Evolutionary conservation across 2,113 vertebrate genomes (phyloP).

Genomic region (Passer montanus): DNA sequence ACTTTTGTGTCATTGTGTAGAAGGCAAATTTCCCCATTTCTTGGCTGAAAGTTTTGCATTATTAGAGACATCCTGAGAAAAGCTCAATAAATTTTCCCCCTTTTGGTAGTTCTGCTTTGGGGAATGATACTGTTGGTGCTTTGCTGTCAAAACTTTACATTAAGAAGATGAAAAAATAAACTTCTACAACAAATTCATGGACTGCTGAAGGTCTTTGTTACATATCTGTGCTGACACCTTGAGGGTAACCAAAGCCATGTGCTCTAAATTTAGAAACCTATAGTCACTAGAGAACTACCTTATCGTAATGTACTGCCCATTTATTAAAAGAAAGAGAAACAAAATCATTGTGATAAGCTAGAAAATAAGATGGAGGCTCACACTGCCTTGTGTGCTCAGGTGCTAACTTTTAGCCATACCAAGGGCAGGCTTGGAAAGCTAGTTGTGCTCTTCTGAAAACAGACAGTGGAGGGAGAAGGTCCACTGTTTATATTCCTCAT

Average conservation of each 20-base stretch:
- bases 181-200: not conserved
- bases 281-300: not conserved
- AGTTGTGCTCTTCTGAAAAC: not conserved
- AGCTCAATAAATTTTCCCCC: not conserved
- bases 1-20: not conserved
- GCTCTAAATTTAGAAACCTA: not conserved
- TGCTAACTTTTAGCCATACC: not conserved
- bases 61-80: not conserved
- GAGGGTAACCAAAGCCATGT: not conserved
- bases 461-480: not conserved
- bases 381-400: not conserved
- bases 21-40: not conserved
- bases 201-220: not conserved
- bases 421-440: not conserved
- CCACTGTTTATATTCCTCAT: not conserved
- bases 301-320: not conserved
- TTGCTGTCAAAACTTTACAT: not conserved
- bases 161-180: not conserved
- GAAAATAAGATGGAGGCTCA: not conserved
- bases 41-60: not conserved
- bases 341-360: not conserved
- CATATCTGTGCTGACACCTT: slow-evolving; percentile 3
- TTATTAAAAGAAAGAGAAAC: not conserved
- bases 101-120: not conserved
- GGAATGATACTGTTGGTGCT: not conserved